These are phyloP conservation scores for Odontamblyopus lacepedii DNA, from an alignment of 2,797 vertebrate species.

Conservation along the genomic window DNA sequence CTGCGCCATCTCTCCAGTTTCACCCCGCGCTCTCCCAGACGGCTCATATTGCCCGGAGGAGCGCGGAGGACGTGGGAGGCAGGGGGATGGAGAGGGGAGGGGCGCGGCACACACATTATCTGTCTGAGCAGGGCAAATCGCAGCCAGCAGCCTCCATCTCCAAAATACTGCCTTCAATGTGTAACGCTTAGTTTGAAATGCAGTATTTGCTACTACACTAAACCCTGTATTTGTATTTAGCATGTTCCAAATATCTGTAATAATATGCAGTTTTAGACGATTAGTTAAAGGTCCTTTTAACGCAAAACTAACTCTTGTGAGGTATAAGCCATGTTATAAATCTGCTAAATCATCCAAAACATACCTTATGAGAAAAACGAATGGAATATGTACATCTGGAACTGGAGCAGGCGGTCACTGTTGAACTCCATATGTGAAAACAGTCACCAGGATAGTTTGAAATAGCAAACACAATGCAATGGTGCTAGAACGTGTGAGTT, in stretches of 20 bases:
- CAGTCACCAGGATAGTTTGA: no score
- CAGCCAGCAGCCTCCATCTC: conserved; percentile 36
- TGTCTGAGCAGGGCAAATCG: conserved; percentile 58
- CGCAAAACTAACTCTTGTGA: no score
- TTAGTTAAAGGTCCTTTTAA: background rate
- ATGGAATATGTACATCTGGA: no score
- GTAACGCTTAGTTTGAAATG: conserved; percentile 20
- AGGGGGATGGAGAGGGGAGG: conserved; percentile 13
- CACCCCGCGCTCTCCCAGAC: conserved; percentile 73
- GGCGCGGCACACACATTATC: conserved; percentile 61
- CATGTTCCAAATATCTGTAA: background rate
- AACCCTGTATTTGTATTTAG: background rate
- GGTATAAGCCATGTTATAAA: no score
- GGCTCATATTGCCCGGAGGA: conserved; percentile 72
- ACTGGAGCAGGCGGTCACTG: no score
- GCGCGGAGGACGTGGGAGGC: conserved; percentile 65
- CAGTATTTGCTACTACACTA: background rate
- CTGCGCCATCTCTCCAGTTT: conserved; percentile 71
- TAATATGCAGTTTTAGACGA: background rate
- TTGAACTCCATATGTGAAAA: no score
- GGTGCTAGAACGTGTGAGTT: no score
- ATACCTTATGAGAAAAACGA: no score
- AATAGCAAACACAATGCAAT: no score
- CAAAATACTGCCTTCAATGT: conserved; percentile 46
- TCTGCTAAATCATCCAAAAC: no score